Percentiles rank a stretch among this genome's conserved stretches.
Evolutionary conservation across 2,888 invertebrate genomes (phyloP).

Genomic region (Drosophila fungiperda): DNA sequence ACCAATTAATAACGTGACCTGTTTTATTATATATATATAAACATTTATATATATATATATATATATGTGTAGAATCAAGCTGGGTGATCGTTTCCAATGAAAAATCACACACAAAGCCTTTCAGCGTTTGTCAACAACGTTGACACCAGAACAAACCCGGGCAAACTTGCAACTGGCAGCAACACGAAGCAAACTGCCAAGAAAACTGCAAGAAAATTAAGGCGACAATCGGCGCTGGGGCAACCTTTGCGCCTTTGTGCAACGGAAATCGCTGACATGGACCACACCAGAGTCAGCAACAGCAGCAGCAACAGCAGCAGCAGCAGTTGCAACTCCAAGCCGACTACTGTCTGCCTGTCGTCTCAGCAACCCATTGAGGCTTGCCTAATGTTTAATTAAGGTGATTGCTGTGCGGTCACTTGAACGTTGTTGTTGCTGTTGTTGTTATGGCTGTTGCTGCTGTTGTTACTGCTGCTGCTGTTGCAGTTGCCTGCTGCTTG

Average conservation of each 20-base stretch:
- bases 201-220: slow-evolving; percentile 80
- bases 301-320: slow-evolving; percentile 26
- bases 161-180: slow-evolving; percentile 48
- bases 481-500: slow-evolving; percentile 32
- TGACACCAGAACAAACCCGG: slow-evolving; percentile 57
- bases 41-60: not conserved
- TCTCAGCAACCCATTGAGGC: slow-evolving; percentile 60
- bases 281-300: slow-evolving; percentile 69
- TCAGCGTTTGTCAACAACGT: slow-evolving; percentile 75
- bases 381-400: slow-evolving; percentile 82
- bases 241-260: slow-evolving; percentile 81
- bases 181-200: slow-evolving; percentile 72
- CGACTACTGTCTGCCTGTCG: slow-evolving; percentile 16
- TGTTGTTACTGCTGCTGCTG: slow-evolving; percentile 24
- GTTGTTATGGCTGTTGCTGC: slow-evolving; percentile 23
- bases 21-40: slow-evolving; percentile 52
- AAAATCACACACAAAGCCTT: slow-evolving; percentile 80
- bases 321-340: slow-evolving; percentile 29
- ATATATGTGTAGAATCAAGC: slow-evolving; percentile 62
- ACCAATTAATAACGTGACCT: slow-evolving; percentile 81
- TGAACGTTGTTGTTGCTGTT: slow-evolving; percentile 44
- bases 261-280: slow-evolving; percentile 83
- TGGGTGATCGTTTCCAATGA: slow-evolving; percentile 81
- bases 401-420: slow-evolving; percentile 81
- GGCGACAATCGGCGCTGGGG: slow-evolving; percentile 72